Evolutionary conservation across 2,797 vertebrate species (phyloP).

Genomic region (Sternarchorhynchus goeldii): DNA sequence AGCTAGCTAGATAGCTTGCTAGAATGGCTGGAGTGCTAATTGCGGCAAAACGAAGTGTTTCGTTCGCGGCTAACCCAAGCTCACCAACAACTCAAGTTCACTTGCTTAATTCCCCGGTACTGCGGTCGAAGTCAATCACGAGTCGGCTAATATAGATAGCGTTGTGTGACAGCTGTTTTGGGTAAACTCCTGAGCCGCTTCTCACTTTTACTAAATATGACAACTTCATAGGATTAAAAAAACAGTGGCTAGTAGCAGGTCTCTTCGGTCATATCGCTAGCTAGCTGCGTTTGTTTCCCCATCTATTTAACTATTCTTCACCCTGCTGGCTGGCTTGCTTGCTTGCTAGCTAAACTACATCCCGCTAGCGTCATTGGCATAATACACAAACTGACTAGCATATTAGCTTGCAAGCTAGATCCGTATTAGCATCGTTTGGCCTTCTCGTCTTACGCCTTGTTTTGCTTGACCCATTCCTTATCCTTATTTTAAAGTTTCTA

Average conservation of each 20-base stretch:
- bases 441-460: background rate
- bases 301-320: too few species aligned
- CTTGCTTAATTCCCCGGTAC: background rate
- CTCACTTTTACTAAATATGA: background rate
- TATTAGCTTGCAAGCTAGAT: background rate
- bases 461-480: background rate
- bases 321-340: background rate
- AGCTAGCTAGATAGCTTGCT: background rate
- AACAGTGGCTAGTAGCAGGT: too few species aligned
- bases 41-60: conserved; percentile 19
- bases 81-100: background rate
- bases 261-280: too few species aligned
- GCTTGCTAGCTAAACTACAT: background rate
- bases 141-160: background rate
- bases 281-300: too few species aligned
- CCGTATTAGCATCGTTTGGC: conserved; percentile 1
- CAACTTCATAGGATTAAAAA: background rate
- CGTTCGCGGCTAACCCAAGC: background rate
- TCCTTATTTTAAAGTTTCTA: background rate
- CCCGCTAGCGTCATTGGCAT: background rate
- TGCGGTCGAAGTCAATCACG: background rate
- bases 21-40: background rate
- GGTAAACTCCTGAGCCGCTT: background rate
- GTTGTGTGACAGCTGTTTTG: too few species aligned
- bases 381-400: background rate